These are phyloP conservation scores for Sebastes jordani DNA, from an alignment of 2,797 vertebrate species.

Conservation along the genomic window DNA sequence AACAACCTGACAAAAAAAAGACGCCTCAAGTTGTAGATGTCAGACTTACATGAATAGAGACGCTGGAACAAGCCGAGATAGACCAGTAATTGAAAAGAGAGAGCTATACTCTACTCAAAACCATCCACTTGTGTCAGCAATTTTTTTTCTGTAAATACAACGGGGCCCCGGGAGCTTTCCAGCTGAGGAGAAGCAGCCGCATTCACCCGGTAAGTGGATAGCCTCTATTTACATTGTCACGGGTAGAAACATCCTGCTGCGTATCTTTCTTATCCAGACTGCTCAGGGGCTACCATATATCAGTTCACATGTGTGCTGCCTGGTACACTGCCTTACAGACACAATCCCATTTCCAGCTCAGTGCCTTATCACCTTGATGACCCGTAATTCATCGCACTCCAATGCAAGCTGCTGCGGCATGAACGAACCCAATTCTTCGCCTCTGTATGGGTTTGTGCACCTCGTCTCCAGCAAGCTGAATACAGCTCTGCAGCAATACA, in stretches of 20 bases:
- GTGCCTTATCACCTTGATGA: conserved; percentile 61
- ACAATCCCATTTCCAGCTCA: conserved; percentile 56
- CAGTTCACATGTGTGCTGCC: conserved; percentile 34
- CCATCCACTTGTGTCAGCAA: conserved; percentile 62
- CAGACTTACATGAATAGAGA: conserved; percentile 33
- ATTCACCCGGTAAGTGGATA: conserved; percentile 53
- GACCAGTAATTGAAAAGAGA: conserved; percentile 39
- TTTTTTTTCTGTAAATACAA: conserved; percentile 33
- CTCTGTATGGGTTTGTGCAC: conserved; percentile 21
- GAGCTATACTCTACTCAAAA: conserved; percentile 36
- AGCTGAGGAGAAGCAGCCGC: conserved; percentile 21
- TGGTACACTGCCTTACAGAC: conserved; percentile 25
- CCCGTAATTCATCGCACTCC: conserved; percentile 44
- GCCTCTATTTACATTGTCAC: conserved; percentile 55
- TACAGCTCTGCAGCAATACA: background rate
- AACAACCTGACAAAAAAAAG: conserved; percentile 22
- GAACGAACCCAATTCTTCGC: conserved; percentile 17
- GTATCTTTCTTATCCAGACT: conserved; percentile 49
- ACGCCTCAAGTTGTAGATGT: conserved; percentile 26
- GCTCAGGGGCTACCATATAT: conserved; percentile 33
- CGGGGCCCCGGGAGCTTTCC: conserved; percentile 33
- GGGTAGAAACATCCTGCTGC: conserved; percentile 17
- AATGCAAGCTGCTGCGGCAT: conserved; percentile 6
- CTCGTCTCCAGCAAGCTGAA: conserved; percentile 22
- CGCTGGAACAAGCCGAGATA: conserved; percentile 41